Evolutionary conservation across 2,888 invertebrate species (phyloP).

Genomic region (Sarcophaga subvicina): DNA sequence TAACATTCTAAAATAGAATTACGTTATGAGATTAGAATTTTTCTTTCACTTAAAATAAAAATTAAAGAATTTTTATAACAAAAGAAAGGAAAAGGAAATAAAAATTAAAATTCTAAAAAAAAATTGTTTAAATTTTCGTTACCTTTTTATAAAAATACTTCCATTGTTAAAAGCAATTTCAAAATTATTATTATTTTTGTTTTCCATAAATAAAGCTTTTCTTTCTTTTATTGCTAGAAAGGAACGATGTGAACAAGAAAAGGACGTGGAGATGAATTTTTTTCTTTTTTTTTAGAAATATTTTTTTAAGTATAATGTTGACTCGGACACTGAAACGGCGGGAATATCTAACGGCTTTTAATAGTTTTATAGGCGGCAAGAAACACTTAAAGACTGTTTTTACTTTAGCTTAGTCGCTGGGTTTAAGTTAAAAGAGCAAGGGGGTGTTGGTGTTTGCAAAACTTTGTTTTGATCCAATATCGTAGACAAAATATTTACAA

Average conservation of each 20-base stretch:
- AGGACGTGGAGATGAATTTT: background rate
- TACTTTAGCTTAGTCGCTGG: background rate
- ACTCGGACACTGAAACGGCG: conserved; percentile 36
- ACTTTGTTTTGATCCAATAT: background rate
- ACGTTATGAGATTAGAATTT: background rate
- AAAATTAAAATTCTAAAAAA: conserved; percentile 25
- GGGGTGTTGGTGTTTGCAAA: too few species aligned
- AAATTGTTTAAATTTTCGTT: conserved; percentile 70
- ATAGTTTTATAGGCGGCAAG: too few species aligned
- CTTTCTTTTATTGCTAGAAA: conserved; percentile 17
- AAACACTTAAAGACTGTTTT: background rate
- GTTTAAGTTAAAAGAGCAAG: background rate
- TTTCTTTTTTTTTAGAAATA: conserved; percentile 3
- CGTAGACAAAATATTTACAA: too few species aligned
- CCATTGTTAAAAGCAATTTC: conserved; percentile 82
- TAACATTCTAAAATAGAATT: conserved; percentile 52
- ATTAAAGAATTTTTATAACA: background rate
- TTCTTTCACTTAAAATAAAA: conserved; percentile 41
- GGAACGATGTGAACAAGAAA: background rate
- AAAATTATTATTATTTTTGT: conserved; percentile 81
- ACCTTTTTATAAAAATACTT: conserved; percentile 81
- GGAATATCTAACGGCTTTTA: conserved; percentile 17
- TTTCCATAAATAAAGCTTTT: conserved; percentile 80
- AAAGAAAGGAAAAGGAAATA: conserved; percentile 37
- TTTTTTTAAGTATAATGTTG: background rate